These are phyloP conservation scores for Camponotus vicinus DNA, from an alignment of 1,140 invertebrate genomes.

Conservation along the genomic window DNA sequence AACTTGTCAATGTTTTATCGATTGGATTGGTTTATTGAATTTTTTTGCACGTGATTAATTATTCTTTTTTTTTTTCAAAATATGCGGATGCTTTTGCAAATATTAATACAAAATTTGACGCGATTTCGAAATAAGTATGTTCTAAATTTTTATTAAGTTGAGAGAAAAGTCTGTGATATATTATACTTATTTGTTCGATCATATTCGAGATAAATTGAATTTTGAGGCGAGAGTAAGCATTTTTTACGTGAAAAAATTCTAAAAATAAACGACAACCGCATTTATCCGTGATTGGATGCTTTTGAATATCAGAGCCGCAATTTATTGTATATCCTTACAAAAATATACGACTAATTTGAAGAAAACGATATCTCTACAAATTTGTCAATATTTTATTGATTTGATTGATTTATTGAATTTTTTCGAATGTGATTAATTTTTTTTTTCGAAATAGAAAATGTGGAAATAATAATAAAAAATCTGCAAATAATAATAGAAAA, in stretches of 20 bases:
- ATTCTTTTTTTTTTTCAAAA: neutral
- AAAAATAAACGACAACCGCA: too few species aligned
- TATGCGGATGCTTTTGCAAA: neutral
- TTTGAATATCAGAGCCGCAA: too few species aligned
- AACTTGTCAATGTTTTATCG: neutral
- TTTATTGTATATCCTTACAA: too few species aligned
- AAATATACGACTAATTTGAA: too few species aligned
- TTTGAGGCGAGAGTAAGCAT: neutral
- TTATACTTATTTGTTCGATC: neutral
- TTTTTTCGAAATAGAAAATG: too few species aligned
- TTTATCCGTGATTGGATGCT: too few species aligned
- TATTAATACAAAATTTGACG: neutral
- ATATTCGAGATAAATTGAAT: constrained; percentile 3
- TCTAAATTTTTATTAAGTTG: neutral
- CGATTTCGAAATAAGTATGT: neutral
- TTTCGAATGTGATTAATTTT: too few species aligned
- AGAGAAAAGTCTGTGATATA: neutral
- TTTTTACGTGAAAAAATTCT: neutral
- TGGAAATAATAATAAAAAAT: too few species aligned
- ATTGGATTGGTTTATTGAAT: neutral
- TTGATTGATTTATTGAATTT: too few species aligned
- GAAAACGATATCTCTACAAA: too few species aligned
- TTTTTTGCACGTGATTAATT: neutral
- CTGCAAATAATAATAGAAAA: too few species aligned
- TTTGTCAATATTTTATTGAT: too few species aligned